These are phyloP conservation scores for Sinella curviseta DNA, from an alignment of 1,140 invertebrate genomes.

Conservation along the genomic window DNA sequence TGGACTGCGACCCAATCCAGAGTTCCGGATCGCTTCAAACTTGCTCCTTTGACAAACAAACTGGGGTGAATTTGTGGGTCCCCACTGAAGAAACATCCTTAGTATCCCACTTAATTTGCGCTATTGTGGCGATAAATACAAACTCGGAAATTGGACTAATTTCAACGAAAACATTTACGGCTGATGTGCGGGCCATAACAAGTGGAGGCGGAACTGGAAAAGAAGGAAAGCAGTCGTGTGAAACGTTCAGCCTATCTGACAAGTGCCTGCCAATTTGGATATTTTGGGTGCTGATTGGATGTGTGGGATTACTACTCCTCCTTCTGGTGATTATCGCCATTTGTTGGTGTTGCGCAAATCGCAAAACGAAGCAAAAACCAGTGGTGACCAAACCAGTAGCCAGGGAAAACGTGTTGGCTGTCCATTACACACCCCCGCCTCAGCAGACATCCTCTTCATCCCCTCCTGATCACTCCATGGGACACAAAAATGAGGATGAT, in stretches of 20 bases:
- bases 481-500: not conserved
- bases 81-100: not conserved
- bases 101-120: not conserved
- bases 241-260: not conserved
- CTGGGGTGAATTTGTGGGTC: not conserved
- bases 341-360: not conserved
- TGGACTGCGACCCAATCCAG: not conserved
- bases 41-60: conserved; percentile 5
- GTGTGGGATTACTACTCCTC: not conserved
- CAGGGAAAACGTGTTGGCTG: not conserved
- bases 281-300: not conserved
- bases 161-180: not conserved
- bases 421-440: not conserved
- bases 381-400: not conserved
- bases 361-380: not conserved
- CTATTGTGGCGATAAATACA: not conserved
- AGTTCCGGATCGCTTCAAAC: not conserved
- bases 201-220: not conserved
- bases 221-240: not conserved
- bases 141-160: not conserved
- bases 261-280: not conserved
- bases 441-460: not conserved
- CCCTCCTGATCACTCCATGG: too few species aligned
- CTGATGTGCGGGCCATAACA: too few species aligned
- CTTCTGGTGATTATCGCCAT: not conserved